These are phyloP conservation scores for Zaprionus ornatus DNA, from an alignment of 1,140 invertebrate species.

Conservation along the genomic window DNA sequence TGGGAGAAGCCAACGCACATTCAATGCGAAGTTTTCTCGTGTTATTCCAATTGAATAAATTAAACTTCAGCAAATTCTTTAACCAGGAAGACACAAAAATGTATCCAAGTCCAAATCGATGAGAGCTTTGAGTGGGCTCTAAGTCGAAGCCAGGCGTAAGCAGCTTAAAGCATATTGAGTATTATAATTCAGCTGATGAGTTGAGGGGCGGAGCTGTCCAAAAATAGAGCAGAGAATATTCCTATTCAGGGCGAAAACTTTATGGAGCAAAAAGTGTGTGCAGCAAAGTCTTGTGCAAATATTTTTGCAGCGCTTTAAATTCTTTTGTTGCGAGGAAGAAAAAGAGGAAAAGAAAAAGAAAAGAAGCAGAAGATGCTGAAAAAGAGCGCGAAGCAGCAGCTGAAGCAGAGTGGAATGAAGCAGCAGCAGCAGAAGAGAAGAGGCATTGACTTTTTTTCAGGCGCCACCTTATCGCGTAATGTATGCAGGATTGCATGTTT, in stretches of 20 bases:
- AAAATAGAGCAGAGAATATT: constrained; percentile 11
- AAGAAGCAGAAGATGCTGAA: neutral
- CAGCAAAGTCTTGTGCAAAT: constrained; percentile 30
- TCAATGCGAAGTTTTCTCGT: neutral
- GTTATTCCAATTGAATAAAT: constrained; percentile 1
- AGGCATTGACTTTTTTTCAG: constrained; percentile 23
- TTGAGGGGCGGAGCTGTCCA: constrained; percentile 13
- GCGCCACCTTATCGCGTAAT: constrained; percentile 22
- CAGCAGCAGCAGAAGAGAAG: neutral
- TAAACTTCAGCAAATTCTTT: neutral
- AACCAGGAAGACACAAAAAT: neutral
- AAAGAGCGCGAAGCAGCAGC: neutral
- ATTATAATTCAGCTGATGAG: constrained; percentile 34
- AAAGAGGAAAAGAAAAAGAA: neutral
- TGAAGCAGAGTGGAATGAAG: neutral
- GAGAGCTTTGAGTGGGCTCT: neutral
- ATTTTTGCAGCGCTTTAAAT: constrained; percentile 32
- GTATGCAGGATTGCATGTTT: constrained; percentile 49
- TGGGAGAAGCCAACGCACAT: neutral
- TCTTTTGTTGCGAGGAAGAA: constrained; percentile 3
- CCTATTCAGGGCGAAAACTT: constrained; percentile 9
- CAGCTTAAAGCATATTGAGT: constrained; percentile 42
- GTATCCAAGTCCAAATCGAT: neutral
- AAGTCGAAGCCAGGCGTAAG: constrained; percentile 30
- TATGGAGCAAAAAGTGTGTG: neutral